phyloP scores from a whole-genome alignment of 2,113 vertebrate species.

The Girardinichthys multiradiatus region DNA sequence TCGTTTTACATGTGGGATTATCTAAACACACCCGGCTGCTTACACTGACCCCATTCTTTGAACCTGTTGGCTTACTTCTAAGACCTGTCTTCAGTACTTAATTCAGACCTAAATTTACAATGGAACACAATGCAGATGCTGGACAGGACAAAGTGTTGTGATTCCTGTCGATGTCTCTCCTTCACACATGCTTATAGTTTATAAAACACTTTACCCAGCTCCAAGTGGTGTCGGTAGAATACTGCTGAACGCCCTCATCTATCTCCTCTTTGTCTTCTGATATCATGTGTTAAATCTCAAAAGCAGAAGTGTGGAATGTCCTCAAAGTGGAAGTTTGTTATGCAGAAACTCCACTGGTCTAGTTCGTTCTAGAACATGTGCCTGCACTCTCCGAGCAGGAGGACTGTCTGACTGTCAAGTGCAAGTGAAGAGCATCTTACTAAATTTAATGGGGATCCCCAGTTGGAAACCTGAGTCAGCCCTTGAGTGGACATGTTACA shows the following conservation, averaged over 20 bases:
- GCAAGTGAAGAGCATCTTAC: constrained; percentile 47
- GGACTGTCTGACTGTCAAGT: constrained; percentile 55
- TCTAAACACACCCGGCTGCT: constrained; percentile 5
- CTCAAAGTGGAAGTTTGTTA: background rate
- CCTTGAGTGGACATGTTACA: constrained; percentile 39
- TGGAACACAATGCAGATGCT: background rate
- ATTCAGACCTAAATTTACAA: background rate
- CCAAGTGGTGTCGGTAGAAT: constrained; percentile 73
- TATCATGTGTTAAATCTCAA: constrained; percentile 69
- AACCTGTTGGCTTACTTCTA: constrained; percentile 8
- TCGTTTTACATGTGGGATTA: constrained; percentile 48
- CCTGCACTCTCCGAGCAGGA: constrained; percentile 32
- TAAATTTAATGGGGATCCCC: constrained; percentile 67
- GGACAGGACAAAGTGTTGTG: background rate
- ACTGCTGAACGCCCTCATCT: constrained; percentile 54
- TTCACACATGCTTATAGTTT: background rate
- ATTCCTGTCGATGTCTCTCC: no score
- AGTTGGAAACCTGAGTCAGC: constrained; percentile 72
- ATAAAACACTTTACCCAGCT: constrained; percentile 76
- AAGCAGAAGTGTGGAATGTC: background rate
- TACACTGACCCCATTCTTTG: background rate
- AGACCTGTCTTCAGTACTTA: background rate
- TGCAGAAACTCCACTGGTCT: background rate
- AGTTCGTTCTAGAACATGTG: background rate
- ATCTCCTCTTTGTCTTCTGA: constrained; percentile 70